Evolutionary conservation across 2,113 vertebrate genomes (phyloP).

Genomic region (Rattus rattus): DNA sequence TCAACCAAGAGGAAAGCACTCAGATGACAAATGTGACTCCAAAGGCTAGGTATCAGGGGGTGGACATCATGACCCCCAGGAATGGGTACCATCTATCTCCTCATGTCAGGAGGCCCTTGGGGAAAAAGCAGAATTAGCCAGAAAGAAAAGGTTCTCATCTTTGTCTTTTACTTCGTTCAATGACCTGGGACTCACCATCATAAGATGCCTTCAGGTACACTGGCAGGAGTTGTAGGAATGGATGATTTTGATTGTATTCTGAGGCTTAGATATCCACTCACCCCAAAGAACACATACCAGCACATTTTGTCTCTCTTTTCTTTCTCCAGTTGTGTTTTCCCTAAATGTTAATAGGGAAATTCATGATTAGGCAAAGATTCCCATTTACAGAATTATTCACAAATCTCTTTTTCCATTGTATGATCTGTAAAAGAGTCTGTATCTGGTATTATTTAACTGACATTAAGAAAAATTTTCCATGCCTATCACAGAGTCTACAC

Average conservation of each 20-base stretch:
- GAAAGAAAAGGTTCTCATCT: slow-evolving; percentile 48
- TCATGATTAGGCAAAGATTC: not conserved
- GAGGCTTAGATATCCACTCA: not conserved
- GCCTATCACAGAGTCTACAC: not conserved
- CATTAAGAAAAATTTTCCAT: not conserved
- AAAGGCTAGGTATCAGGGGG: slow-evolving; percentile 69
- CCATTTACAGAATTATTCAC: not conserved
- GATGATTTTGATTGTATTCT: not conserved
- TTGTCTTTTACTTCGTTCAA: slow-evolving; percentile 54
- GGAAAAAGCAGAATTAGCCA: not conserved
- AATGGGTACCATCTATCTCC: slow-evolving; percentile 81
- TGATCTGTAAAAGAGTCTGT: not conserved
- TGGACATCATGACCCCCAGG: slow-evolving; percentile 75
- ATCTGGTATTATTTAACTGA: not conserved
- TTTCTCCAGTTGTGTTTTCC: not conserved
- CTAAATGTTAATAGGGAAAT: not conserved
- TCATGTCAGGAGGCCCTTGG: slow-evolving; percentile 67
- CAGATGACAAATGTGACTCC: slow-evolving; percentile 82
- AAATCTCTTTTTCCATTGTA: not conserved
- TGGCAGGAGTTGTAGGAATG: not conserved
- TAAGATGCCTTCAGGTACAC: not conserved
- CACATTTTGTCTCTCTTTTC: not conserved
- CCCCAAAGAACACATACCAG: not conserved
- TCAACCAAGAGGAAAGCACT: slow-evolving; percentile 66
- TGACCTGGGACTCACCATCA: slow-evolving; percentile 34